phyloP scores from a whole-genome alignment of 2,888 invertebrate species.

The Seira sanloemensis region DNA sequence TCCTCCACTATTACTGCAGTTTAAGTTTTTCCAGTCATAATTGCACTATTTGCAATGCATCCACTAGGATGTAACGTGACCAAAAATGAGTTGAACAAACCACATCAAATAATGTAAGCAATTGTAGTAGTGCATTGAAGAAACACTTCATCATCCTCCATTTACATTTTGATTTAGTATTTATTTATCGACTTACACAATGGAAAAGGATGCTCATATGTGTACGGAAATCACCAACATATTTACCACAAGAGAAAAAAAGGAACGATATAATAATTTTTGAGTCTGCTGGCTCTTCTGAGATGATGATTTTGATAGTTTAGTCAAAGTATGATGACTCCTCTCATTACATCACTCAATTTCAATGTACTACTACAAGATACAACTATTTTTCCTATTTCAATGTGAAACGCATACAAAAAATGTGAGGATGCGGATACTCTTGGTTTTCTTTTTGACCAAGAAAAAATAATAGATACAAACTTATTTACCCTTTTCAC shows the following conservation, averaged over 20 bases:
- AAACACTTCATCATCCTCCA: background rate
- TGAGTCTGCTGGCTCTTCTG: background rate
- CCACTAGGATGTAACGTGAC: background rate
- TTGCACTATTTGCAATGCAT: background rate
- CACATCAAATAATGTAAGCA: background rate
- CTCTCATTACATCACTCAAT: background rate
- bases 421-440: background rate
- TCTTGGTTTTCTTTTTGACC: background rate
- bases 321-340: background rate
- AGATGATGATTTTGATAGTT: background rate
- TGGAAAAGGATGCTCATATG: background rate
- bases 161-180: background rate
- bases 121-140: background rate
- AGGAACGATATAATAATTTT: too few species aligned
- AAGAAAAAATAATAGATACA: background rate
- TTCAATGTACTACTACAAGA: background rate
- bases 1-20: background rate
- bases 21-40: background rate
- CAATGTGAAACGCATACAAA: background rate
- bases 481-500: background rate
- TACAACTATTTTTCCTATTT: background rate
- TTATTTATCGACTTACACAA: background rate
- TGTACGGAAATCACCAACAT: background rate
- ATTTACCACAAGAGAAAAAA: too few species aligned
- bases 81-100: background rate